phyloP scores from a whole-genome alignment of 1,140 invertebrate species.

The Drosophila orosa region DNA sequence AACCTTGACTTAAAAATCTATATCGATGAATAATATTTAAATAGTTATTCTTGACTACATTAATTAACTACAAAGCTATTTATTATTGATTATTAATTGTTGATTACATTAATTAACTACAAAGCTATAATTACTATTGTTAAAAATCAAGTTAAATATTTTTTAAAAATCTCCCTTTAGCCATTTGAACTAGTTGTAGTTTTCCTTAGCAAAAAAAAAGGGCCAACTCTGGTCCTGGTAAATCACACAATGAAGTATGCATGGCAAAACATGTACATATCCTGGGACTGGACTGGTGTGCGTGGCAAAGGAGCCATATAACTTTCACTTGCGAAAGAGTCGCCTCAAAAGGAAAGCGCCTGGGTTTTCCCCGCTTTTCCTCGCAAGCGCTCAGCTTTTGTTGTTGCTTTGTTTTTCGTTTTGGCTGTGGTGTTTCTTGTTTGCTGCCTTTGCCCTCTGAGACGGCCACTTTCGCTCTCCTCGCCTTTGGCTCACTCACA shows the following conservation, averaged over 20 bases:
- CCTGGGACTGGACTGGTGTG: constrained; percentile 18
- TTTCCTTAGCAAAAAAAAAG: neutral
- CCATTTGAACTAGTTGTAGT: neutral
- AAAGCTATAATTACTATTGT: no score
- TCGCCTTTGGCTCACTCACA: constrained; percentile 28
- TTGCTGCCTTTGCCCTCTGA: constrained; percentile 27
- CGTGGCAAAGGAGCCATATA: constrained; percentile 43
- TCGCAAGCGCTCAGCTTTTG: constrained; percentile 17
- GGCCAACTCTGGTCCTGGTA: constrained; percentile 10
- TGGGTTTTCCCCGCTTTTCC: constrained; percentile 64
- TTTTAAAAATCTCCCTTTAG: no score
- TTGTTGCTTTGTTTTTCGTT: constrained; percentile 8
- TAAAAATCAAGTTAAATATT: no score
- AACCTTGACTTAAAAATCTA: no score
- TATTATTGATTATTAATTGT: no score
- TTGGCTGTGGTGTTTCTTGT: neutral
- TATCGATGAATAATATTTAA: no score
- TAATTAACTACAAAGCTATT: no score
- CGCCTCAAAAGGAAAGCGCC: constrained; percentile 26
- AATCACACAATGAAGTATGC: constrained; percentile 33
- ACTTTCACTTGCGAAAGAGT: constrained; percentile 46
- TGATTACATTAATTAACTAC: no score
- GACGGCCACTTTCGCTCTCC: constrained; percentile 66
- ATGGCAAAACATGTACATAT: constrained; percentile 13
- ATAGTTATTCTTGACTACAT: no score